Evolutionary conservation across 2,113 vertebrate species (phyloP).

Genomic region (Aldabrachelys gigantea): DNA sequence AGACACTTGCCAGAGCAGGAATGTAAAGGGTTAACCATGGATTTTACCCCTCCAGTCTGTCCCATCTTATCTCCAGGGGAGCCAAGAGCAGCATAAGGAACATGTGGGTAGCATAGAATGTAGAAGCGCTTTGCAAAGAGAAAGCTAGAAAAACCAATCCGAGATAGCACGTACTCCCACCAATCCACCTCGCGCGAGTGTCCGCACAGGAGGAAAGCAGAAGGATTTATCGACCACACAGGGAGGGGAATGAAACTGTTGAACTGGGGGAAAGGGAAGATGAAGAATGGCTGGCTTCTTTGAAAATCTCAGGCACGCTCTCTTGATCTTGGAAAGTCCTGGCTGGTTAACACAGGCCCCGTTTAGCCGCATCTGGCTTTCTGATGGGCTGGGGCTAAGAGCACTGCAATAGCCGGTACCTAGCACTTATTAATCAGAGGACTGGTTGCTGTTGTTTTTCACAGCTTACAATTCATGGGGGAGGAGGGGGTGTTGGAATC

Average conservation of each 20-base stretch:
- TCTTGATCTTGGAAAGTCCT: neutral
- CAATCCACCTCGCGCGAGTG: neutral
- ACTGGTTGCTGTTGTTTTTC: neutral
- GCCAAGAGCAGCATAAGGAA: neutral
- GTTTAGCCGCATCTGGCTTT: neutral
- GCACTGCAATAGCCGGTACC: neutral
- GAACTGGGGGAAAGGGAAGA: neutral
- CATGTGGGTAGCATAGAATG: neutral
- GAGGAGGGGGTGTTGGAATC: neutral
- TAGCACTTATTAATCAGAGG: neutral
- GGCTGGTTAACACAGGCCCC: neutral
- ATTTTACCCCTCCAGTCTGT: neutral
- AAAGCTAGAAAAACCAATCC: neutral
- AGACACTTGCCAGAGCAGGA: neutral
- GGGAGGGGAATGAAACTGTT: neutral
- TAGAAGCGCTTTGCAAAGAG: neutral
- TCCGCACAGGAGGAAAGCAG: neutral
- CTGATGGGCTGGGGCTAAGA: neutral
- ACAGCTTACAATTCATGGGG: neutral
- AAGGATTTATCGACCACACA: neutral
- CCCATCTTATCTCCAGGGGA: neutral
- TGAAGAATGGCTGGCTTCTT: neutral
- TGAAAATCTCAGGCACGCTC: neutral
- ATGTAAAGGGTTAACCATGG: neutral
- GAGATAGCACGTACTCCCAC: neutral